Evolutionary conservation across 1,140 invertebrate genomes (phyloP).

Genomic region (Drosophila sturtevanti): DNA sequence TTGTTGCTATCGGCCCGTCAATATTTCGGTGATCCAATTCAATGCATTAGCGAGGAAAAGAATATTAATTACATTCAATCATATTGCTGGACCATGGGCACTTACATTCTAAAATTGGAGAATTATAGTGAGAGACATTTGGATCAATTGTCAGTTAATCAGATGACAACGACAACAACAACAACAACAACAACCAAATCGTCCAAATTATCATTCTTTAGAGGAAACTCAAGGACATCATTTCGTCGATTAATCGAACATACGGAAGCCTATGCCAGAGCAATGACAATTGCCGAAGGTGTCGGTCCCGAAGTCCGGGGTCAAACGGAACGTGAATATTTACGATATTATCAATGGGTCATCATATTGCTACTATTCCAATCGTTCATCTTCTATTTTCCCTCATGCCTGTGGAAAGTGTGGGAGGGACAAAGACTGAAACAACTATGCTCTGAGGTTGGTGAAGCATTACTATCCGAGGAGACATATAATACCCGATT

Average conservation of each 20-base stretch:
- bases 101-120: slow-evolving; percentile 85
- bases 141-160: not conserved
- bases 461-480: slow-evolving; percentile 78
- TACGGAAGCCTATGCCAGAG: slow-evolving; percentile 62
- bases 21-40: slow-evolving; percentile 89
- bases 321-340: slow-evolving; percentile 85
- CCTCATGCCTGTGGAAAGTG: slow-evolving; percentile 89
- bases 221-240: not conserved
- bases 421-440: slow-evolving; percentile 88
- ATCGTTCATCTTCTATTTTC: slow-evolving; percentile 89
- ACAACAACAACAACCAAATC: not conserved
- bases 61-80: slow-evolving; percentile 87
- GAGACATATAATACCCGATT: slow-evolving; percentile 85
- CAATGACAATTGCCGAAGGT: slow-evolving; percentile 64
- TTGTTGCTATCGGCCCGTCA: slow-evolving; percentile 87
- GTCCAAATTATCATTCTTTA: not conserved
- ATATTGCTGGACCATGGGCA: slow-evolving; percentile 91
- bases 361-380: slow-evolving; percentile 92
- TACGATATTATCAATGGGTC: slow-evolving; percentile 95
- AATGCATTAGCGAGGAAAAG: slow-evolving; percentile 85
- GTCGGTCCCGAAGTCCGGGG: slow-evolving; percentile 70
- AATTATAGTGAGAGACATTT: not conserved
- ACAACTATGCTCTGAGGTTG: slow-evolving; percentile 83
- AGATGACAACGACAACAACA: not conserved
- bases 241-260: slow-evolving; percentile 39